A percentile compares a stretch with the other conserved stretches of the same genome.
phyloP scores from a whole-genome alignment of 2,888 invertebrate species.

The Ceratothoa steindachneri region DNA sequence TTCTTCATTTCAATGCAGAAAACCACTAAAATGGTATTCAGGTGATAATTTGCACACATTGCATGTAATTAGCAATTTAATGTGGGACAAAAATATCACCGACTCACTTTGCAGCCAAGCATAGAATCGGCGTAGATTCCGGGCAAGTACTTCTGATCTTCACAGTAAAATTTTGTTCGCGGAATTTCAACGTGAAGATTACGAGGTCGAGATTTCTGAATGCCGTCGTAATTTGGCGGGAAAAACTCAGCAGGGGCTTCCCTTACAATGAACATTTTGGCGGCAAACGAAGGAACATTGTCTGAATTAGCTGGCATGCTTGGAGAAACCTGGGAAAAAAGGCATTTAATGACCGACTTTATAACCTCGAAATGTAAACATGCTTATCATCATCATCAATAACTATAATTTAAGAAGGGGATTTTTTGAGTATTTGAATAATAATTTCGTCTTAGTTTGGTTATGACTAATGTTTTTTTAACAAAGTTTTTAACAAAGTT shows the following conservation, averaged over 20 bases:
- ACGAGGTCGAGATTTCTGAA: neutral
- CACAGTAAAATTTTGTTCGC: slow-evolving; percentile 76
- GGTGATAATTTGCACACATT: no score
- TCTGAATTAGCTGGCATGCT: slow-evolving; percentile 39
- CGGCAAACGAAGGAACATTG: slow-evolving; percentile 46
- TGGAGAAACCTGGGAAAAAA: slow-evolving; percentile 23
- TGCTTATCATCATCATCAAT: no score
- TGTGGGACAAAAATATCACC: no score
- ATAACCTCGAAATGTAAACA: neutral
- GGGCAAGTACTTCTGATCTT: slow-evolving; percentile 84
- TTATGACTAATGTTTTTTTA: no score
- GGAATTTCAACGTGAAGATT: slow-evolving; percentile 51
- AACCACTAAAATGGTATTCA: no score
- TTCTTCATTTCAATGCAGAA: no score
- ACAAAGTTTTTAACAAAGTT: no score
- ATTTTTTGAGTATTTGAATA: no score
- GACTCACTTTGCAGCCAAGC: slow-evolving; percentile 81
- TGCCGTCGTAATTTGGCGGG: slow-evolving; percentile 29
- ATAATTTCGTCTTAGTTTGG: no score
- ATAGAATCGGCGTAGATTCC: slow-evolving; percentile 82
- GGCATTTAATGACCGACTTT: neutral
- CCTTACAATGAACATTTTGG: slow-evolving; percentile 41
- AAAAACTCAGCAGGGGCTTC: slow-evolving; percentile 36
- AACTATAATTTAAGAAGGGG: no score
- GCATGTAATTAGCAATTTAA: no score